Evolutionary conservation across 2,113 vertebrate genomes (phyloP), one percentile per base, ranked within the genome.

Genomic region (Cephalopterus ornatus): DNA sequence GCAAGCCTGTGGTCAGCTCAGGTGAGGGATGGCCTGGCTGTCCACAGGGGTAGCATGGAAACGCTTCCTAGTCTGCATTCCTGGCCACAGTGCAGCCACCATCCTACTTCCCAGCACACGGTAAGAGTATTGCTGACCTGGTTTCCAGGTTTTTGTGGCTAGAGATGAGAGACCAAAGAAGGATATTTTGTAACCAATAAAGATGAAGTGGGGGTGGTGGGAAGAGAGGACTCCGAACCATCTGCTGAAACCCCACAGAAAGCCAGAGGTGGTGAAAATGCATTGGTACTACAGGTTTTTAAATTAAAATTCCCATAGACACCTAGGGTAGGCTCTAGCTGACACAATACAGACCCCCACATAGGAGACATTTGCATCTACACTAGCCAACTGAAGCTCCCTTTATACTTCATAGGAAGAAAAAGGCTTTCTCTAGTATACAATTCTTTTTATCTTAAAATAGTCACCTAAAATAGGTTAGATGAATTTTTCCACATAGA

Each of bases 361-460:
- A n/a, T n/a, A n/a, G 75, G 37, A 85, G 63, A 73, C 14, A 85
- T 66, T 41, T 79, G 76, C 41, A 50, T 66, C 49, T 82, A 27
- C 28, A 73, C 41, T 28, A 76, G 37, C 19, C 58, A 85, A 27
- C n/a, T 62, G 75, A 90, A 71, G 22, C 22, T 95, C 53, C 62
- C 58, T 85, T 85, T 85, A n/a, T 66, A 70, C 44, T 65, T 94
- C 58, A 68, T 27, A 7, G 61, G 61, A 46, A 94, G 61, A 90
- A 75, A 28, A 2, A 78, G 61, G 49, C 7, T 90, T 90, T 88
- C 78, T 70, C 13, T 73, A 73, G 74, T 35, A 85, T 26, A 53
- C 62, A 79, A 62, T 85, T 68, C 27, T 70, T 88, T 92, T 95
- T 41, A 33, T 73, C 85, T 85, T 92, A 83, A 93, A 94, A 95